Conservation (phyloP, 2,797 vertebrate genomes). For the Rhynchotus rufescens region DNA sequence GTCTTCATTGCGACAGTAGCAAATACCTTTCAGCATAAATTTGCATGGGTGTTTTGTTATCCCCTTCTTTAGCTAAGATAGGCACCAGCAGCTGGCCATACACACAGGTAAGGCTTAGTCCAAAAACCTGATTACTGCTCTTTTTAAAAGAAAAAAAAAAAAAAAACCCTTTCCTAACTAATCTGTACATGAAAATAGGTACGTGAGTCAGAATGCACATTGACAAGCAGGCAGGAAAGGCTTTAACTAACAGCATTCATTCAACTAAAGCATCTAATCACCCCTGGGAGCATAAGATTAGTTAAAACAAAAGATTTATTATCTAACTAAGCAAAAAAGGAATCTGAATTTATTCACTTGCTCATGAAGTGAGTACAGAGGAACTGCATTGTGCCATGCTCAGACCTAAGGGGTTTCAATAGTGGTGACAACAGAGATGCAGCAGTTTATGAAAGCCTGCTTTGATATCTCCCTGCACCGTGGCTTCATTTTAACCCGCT, state of each 20-base stretch:
- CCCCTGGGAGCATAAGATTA: constrained; percentile 48
- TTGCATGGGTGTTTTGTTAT: background rate
- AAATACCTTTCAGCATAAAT: background rate
- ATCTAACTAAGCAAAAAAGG: background rate
- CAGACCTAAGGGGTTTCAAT: background rate
- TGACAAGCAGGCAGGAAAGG: background rate
- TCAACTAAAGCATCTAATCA: constrained; percentile 46
- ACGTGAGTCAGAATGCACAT: background rate
- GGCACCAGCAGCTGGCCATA: background rate
- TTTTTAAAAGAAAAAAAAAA: background rate
- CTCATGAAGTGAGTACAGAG: background rate
- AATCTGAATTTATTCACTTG: background rate
- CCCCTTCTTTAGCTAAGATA: background rate
- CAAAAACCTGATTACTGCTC: background rate
- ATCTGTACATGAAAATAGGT: background rate
- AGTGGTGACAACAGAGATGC: background rate
- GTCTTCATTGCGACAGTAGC: background rate
- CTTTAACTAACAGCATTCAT: constrained; percentile 61
- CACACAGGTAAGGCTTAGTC: background rate
- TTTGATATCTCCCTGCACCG: background rate
- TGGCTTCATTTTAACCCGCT: background rate
- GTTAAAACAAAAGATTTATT: constrained; percentile 41
- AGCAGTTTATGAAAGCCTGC: background rate
- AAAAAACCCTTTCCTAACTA: background rate
- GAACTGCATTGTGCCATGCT: background rate